These are phyloP conservation scores for Heliconius himera DNA, from an alignment of 1,140 invertebrate species.

Conservation along the genomic window DNA sequence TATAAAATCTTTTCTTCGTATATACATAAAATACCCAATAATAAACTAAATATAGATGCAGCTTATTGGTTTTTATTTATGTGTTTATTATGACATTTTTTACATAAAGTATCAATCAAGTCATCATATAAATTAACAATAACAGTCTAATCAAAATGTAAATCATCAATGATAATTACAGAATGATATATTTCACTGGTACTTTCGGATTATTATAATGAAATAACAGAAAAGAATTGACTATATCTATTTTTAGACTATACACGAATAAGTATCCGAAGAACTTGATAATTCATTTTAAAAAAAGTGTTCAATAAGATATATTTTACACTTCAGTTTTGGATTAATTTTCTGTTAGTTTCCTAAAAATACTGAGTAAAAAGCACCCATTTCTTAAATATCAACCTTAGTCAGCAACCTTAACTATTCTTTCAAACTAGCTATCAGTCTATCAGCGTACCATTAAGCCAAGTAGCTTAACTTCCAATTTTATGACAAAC, in stretches of 20 bases:
- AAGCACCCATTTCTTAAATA: background rate
- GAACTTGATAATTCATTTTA: background rate
- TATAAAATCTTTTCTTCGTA: no score
- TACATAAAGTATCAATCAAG: no score
- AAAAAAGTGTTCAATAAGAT: background rate
- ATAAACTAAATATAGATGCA: no score
- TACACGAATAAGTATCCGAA: background rate
- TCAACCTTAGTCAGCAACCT: background rate
- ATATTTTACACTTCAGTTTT: no score
- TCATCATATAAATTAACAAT: background rate
- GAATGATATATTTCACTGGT: no score
- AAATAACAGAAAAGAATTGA: no score
- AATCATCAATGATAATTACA: no score
- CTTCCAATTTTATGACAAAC: background rate
- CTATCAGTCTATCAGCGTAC: background rate
- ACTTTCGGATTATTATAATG: no score
- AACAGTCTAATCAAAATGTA: no score
- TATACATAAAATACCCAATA: no score
- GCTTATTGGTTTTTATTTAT: no score
- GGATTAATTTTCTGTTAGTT: background rate
- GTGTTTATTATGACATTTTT: no score
- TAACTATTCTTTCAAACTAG: background rate
- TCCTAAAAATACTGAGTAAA: background rate
- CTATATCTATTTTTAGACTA: background rate
- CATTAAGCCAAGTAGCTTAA: background rate